Base-by-base conservation (phyloP, 2,888 invertebrate genomes). In the Eueremaeus valkanovi region DNA sequence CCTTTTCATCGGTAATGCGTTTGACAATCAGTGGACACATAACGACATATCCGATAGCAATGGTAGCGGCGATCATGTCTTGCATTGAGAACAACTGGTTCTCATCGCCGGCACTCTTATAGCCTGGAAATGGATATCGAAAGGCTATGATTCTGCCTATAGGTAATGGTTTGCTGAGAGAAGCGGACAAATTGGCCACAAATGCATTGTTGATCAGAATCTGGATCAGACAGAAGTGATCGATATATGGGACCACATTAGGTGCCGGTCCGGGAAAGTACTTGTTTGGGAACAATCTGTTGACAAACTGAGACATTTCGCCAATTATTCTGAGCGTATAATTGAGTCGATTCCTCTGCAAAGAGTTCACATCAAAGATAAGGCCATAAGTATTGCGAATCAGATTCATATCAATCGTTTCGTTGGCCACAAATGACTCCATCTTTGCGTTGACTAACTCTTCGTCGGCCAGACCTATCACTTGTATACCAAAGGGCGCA, bases 1-100 rank as follows among this genome's bases (percentile, higher is more conserved):
- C 63, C 40, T 79, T 79, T 76, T 79, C 79, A 33, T 78, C 78
- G 11, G 79, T 76, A 45, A 78, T 74, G 36, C 78, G 77, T 73
- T 75, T 77, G 5, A 79, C 75, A 27, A 79, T 75, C 33, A 78
- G 73, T 29, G 76, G 72, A 45, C 75, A 63, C 42, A 78, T 75
- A 33, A 78, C 21, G 13, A 77, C 51, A 27, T 76, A 78, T 0
- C 78, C 77, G 73, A 76, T 76, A 21, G 70, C 61, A 66, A 78
- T 74, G 5, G 76, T 33, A 24, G 42, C 68, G 3, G 77, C 76
- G 13, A 77, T 33, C n/a, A 75, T 9, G 27, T 72, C 76, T 49
- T 75, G 42, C 2, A 75, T 5, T 21, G 73, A 66, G 24, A 76
- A 73, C 16, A 49, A 9, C 33, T 42, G 36, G 27, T 13, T 70